phyloP scores from a whole-genome alignment of 2,113 vertebrate species.

The Cariama cristata region DNA sequence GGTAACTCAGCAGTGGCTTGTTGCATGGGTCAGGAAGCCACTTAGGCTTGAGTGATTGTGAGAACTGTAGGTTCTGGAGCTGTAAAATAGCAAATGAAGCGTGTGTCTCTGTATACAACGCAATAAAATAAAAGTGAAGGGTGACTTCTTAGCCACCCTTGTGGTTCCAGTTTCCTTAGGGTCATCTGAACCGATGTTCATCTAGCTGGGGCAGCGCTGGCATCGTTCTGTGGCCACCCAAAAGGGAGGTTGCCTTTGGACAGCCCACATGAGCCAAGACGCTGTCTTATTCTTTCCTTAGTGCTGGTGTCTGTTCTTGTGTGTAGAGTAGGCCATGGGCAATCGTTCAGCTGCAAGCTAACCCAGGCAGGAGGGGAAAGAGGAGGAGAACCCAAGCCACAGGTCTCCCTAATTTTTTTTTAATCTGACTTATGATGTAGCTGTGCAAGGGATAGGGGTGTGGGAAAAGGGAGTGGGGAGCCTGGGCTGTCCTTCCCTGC shows the following conservation, averaged over 20 bases:
- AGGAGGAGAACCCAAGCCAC: not conserved
- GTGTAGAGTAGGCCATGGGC: not conserved
- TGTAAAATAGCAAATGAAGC: not conserved
- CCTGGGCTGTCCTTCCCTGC: not conserved
- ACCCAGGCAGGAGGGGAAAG: not conserved
- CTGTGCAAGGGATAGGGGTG: no score
- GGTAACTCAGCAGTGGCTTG: not conserved
- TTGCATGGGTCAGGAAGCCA: fast-evolving
- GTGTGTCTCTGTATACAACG: fast-evolving
- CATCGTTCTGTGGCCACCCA: fast-evolving
- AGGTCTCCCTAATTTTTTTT: no score
- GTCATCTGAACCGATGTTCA: not conserved
- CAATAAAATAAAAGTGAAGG: not conserved
- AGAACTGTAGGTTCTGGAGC: not conserved
- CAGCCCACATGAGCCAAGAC: fast-evolving
- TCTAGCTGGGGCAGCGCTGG: not conserved
- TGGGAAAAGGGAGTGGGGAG: not conserved
- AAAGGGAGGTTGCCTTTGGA: not conserved
- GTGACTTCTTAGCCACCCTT: not conserved
- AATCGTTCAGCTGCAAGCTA: fast-evolving
- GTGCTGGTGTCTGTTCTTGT: not conserved
- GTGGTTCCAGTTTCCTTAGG: not conserved
- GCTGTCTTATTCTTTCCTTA: fast-evolving
- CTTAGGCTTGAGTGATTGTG: fast-evolving
- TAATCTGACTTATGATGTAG: not conserved